Evolutionary conservation across 2,888 invertebrate species (phyloP).

Genomic region (Callyntrura guangdongensis): DNA sequence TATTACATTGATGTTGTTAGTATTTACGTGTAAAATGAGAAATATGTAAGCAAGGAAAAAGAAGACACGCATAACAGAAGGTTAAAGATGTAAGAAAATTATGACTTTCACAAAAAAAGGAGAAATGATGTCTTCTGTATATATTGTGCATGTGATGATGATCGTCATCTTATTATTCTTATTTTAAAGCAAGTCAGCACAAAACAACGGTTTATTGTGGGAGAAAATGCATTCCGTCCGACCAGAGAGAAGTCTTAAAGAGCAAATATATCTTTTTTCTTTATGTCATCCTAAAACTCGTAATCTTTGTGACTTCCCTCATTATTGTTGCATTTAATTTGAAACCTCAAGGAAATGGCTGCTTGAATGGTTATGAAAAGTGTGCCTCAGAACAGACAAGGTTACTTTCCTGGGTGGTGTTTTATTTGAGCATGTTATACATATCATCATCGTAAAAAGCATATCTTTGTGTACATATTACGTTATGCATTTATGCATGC

Average conservation of each 20-base stretch:
- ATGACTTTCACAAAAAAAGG: constrained; percentile 50
- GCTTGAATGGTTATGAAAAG: not conserved
- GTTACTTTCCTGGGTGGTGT: too few species aligned
- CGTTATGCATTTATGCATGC: not conserved
- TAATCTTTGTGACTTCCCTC: constrained; percentile 63
- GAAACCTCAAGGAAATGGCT: constrained; percentile 13
- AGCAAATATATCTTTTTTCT: not conserved
- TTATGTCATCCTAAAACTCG: constrained; percentile 63
- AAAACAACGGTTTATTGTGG: not conserved
- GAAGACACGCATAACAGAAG: constrained; percentile 23
- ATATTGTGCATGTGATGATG: constrained; percentile 38
- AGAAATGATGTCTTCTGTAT: constrained; percentile 20
- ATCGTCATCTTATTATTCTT: constrained; percentile 27
- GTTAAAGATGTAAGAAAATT: constrained; percentile 50
- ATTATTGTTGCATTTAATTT: constrained; percentile 61
- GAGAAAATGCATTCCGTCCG: not conserved
- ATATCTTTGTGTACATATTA: not conserved
- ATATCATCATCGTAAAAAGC: not conserved
- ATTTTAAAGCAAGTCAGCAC: not conserved
- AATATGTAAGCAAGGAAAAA: constrained; percentile 4
- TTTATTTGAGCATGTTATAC: too few species aligned
- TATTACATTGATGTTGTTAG: not conserved
- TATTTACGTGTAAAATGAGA: constrained; percentile 48
- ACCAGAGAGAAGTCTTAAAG: not conserved
- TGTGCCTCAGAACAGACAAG: too few species aligned